phyloP scores from a whole-genome alignment of 2,888 invertebrate species.

The Pseudanteris insignis region DNA sequence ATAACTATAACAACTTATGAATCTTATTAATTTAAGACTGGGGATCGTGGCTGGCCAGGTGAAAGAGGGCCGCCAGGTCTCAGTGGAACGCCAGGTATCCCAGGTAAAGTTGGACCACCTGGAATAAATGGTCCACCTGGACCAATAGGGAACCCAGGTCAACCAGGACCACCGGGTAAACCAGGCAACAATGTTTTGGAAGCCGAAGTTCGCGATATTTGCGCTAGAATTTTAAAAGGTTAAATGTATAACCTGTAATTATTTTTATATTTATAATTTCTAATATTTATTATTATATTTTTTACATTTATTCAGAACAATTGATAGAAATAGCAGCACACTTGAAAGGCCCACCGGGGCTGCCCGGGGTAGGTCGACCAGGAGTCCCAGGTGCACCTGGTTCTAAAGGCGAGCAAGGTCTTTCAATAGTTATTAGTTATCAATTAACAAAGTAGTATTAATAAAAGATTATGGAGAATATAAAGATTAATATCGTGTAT shows the following conservation, averaged over 20 bases:
- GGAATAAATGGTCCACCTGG: conserved; percentile 68
- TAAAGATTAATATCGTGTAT: too few species aligned
- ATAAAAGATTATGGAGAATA: too few species aligned
- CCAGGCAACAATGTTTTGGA: conserved; percentile 73
- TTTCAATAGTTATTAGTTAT: too few species aligned
- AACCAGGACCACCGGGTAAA: conserved; percentile 61
- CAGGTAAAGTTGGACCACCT: conserved; percentile 70
- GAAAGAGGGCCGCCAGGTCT: conserved; percentile 71
- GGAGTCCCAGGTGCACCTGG: conserved; percentile 79
- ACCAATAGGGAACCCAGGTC: conserved; percentile 55
- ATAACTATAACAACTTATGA: too few species aligned
- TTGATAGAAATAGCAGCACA: conserved; percentile 76
- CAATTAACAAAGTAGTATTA: too few species aligned
- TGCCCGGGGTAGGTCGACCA: conserved; percentile 73
- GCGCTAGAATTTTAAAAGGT: conserved; percentile 83
- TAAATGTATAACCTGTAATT: too few species aligned
- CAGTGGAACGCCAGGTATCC: conserved; percentile 70
- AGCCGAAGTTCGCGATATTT: conserved; percentile 81
- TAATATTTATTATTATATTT: neutral
- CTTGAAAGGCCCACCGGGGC: conserved; percentile 74
- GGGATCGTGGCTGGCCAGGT: conserved; percentile 70
- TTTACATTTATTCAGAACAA: conserved; percentile 80
- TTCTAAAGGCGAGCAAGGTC: conserved; percentile 70
- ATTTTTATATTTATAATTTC: too few species aligned
- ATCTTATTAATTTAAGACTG: conserved; percentile 56